phyloP scores from a whole-genome alignment of 1,140 invertebrate species.

The Trichomalopsis sarcophagae region DNA sequence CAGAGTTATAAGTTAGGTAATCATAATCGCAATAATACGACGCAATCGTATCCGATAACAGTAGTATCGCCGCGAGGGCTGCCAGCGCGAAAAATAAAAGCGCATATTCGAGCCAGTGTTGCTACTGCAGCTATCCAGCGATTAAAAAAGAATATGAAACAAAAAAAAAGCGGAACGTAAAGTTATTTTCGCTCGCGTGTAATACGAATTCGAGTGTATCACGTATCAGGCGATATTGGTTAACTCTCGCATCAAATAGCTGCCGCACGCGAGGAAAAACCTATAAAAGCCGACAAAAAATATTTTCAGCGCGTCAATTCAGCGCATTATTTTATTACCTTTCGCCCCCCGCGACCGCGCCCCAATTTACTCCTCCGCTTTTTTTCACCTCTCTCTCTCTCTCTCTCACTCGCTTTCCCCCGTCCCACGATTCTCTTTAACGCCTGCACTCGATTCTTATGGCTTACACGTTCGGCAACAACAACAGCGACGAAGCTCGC shows the following conservation, averaged over 20 bases:
- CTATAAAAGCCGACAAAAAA: constrained; percentile 17
- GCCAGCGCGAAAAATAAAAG: not conserved
- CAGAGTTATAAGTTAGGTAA: too few relatives aligned
- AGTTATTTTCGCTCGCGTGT: constrained; percentile 9
- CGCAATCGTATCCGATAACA: not conserved
- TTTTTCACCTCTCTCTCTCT: constrained; percentile 54
- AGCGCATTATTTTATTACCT: not conserved
- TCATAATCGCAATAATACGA: not conserved
- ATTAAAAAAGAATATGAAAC: not conserved
- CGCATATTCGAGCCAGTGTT: too few relatives aligned
- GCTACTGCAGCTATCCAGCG: not conserved
- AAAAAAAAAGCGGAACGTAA: not conserved
- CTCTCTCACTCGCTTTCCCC: constrained; percentile 11
- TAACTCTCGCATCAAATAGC: constrained; percentile 33
- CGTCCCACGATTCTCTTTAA: constrained; percentile 49
- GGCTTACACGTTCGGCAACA: constrained; percentile 20
- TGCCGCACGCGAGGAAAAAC: not conserved
- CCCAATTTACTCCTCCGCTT: constrained; percentile 49
- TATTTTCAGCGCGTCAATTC: constrained; percentile 32
- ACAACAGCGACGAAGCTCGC: not conserved
- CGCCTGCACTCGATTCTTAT: constrained; percentile 55
- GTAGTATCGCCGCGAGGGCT: too few relatives aligned
- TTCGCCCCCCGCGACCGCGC: constrained; percentile 37
- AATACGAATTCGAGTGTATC: constrained; percentile 26
- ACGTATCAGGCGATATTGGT: constrained; percentile 33